Evolutionary conservation across 2,797 vertebrate species (phyloP).

Genomic region (Gorsachius magnificus): DNA sequence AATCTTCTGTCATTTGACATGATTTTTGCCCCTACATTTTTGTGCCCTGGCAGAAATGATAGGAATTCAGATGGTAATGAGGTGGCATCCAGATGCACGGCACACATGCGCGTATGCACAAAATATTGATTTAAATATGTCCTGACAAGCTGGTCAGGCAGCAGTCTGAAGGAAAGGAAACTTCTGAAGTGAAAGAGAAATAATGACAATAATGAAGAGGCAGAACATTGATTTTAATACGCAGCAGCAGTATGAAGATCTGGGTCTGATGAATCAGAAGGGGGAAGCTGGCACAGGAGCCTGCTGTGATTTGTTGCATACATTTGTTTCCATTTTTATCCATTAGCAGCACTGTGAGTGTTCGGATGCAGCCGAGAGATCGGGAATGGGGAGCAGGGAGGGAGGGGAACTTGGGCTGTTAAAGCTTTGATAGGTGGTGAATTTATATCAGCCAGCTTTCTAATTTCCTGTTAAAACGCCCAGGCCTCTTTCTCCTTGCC

Average conservation of each 20-base stretch:
- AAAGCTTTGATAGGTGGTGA: conserved; percentile 4
- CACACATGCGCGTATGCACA: background rate
- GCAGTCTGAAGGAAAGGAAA: conserved; percentile 33
- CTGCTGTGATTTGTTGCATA: conserved; percentile 33
- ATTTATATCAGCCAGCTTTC: conserved; percentile 44
- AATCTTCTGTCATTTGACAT: conserved; percentile 57
- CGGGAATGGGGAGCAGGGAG: background rate
- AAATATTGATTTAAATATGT: conserved; percentile 55
- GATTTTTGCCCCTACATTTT: background rate
- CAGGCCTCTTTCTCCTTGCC: background rate
- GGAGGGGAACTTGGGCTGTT: conserved; percentile 16
- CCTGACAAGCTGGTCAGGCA: conserved; percentile 50
- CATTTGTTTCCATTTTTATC: conserved; percentile 65
- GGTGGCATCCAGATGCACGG: conserved; percentile 44
- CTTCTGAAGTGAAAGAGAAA: conserved; percentile 55
- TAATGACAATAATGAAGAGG: conserved; percentile 55
- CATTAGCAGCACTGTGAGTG: conserved; percentile 26
- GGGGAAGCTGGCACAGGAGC: background rate
- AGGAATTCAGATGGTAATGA: conserved; percentile 39
- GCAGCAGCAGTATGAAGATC: background rate
- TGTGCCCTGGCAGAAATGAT: conserved; percentile 13
- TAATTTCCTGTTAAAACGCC: conserved; percentile 49
- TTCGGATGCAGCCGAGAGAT: conserved; percentile 33
- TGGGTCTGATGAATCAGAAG: conserved; percentile 28
- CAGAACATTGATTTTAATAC: conserved; percentile 68